phyloP scores from a whole-genome alignment of 2,888 invertebrate species.

The Colostygia pectinataria region DNA sequence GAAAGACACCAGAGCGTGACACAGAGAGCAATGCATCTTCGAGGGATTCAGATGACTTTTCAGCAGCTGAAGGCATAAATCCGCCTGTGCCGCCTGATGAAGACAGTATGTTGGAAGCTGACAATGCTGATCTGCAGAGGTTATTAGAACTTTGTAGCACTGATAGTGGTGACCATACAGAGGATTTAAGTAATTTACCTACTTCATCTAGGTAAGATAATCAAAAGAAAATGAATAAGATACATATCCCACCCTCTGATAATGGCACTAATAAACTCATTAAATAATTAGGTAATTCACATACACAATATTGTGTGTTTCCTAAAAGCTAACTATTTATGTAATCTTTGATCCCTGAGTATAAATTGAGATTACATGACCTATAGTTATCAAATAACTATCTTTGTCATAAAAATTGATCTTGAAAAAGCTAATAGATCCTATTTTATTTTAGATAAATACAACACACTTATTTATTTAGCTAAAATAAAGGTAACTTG shows the following conservation, averaged over 20 bases:
- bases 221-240: neutral
- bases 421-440: too few relatives aligned
- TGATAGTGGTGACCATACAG: conserved; percentile 43
- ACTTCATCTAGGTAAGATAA: conserved; percentile 12
- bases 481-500: too few relatives aligned
- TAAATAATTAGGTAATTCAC: too few relatives aligned
- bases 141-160: conserved; percentile 45
- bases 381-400: too few relatives aligned
- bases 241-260: neutral
- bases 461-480: too few relatives aligned
- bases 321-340: too few relatives aligned
- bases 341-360: neutral
- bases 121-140: conserved; percentile 41
- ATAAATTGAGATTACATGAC: too few relatives aligned
- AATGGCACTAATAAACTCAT: too few relatives aligned
- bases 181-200: conserved; percentile 2
- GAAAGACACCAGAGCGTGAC: conserved; percentile 68
- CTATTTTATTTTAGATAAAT: too few relatives aligned
- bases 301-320: too few relatives aligned
- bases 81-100: conserved; percentile 13
- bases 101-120: conserved; percentile 15
- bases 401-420: too few relatives aligned
- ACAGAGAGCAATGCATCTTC: conserved; percentile 65
- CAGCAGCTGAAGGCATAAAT: conserved; percentile 49
- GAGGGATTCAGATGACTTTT: conserved; percentile 71